These are phyloP conservation scores for Caenorhabditis remanei DNA, from an alignment of 1,140 invertebrate species.

Conservation along the genomic window DNA sequence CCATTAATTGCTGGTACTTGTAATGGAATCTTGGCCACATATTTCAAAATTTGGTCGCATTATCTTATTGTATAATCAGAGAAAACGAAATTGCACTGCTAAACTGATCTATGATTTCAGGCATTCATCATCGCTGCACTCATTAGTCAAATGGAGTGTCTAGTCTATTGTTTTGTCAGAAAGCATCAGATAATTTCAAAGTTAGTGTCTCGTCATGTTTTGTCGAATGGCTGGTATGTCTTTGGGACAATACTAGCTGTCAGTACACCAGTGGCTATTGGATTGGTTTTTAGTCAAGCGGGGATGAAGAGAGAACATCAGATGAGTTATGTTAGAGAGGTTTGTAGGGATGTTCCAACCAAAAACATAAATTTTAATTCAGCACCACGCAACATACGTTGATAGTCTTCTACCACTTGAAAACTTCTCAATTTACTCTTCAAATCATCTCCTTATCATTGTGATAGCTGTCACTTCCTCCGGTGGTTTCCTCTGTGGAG, in stretches of 20 bases:
- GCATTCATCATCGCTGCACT: neutral
- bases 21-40: neutral
- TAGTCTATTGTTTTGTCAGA: neutral
- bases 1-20: neutral
- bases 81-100: neutral
- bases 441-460: neutral
- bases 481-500: neutral
- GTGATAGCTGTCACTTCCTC: neutral
- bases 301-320: constrained; percentile 28
- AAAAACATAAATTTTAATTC: neutral
- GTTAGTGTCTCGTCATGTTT: neutral
- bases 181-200: neutral
- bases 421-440: neutral
- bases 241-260: neutral
- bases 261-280: neutral
- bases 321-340: constrained; percentile 4
- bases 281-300: constrained; percentile 6
- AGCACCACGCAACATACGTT: neutral
- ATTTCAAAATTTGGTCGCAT: constrained; percentile 14
- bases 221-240: neutral
- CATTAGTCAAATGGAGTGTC: neutral
- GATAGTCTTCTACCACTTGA: neutral
- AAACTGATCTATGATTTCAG: neutral
- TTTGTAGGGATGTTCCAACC: neutral
- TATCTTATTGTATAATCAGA: neutral